Evolutionary conservation across 2,888 invertebrate genomes (phyloP).

Genomic region (Dioctria linearis): DNA sequence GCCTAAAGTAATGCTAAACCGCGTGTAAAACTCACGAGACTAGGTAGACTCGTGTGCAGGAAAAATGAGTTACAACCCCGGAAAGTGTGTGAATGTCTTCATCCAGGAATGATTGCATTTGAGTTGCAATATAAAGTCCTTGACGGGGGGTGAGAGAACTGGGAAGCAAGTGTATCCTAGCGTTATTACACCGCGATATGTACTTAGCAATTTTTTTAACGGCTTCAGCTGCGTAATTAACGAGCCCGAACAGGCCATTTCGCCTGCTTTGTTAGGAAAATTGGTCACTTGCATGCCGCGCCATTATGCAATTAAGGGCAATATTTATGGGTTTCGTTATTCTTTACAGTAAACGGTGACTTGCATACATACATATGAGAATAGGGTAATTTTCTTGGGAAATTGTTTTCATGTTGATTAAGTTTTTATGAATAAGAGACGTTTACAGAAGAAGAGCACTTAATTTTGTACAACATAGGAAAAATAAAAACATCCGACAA

Average conservation of each 20-base stretch:
- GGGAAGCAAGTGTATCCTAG: not conserved
- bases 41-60: not conserved
- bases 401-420: no score
- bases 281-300: conserved; percentile 41
- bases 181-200: conserved; percentile 14
- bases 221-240: conserved; percentile 39
- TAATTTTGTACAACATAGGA: no score
- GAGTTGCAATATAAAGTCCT: conserved; percentile 13
- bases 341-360: not conserved
- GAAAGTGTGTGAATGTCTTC: conserved; percentile 48
- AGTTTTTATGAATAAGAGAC: no score
- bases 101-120: conserved; percentile 40
- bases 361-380: not conserved
- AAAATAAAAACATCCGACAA: no score
- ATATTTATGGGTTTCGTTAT: conserved; percentile 34
- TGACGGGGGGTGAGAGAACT: not conserved
- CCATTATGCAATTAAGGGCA: conserved; percentile 43
- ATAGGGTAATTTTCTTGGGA: no score
- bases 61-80: conserved; percentile 24
- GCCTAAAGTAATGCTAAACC: conserved; percentile 1
- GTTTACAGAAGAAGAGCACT: no score
- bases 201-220: conserved; percentile 46
- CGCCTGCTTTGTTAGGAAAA: conserved; percentile 31
- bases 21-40: conserved; percentile 1
- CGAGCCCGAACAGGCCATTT: conserved; percentile 25